Percentiles rank a stretch among this genome's conserved stretches.
These are phyloP conservation scores for Caligus rogercresseyi DNA, from an alignment of 1,140 invertebrate species.

Conservation along the genomic window DNA sequence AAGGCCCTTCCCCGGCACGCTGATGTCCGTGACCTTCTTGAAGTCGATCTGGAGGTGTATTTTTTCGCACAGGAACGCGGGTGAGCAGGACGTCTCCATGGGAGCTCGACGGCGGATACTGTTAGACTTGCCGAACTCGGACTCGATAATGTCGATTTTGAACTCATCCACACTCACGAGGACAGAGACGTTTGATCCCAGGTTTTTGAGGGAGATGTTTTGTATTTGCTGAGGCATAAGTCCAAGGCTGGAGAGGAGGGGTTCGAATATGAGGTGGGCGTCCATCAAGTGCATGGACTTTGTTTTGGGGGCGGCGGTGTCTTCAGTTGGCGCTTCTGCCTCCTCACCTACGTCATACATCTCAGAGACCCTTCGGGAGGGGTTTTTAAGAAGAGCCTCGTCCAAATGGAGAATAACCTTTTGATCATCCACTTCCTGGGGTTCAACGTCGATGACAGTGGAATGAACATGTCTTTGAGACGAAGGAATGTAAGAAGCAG, in stretches of 20 bases:
- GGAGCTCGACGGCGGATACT: not conserved
- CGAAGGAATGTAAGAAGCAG: no score
- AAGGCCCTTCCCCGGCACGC: constrained; percentile 47
- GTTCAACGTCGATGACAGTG: not conserved
- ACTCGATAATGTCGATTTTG: constrained; percentile 77
- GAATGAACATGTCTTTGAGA: not conserved
- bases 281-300: constrained; percentile 48
- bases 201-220: constrained; percentile 48
- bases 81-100: constrained; percentile 48
- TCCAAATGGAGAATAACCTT: not conserved
- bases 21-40: constrained; percentile 70
- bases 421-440: no score
- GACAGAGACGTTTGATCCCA: constrained; percentile 76
- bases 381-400: not conserved
- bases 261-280: constrained; percentile 81
- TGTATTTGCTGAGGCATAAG: constrained; percentile 71
- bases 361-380: not conserved
- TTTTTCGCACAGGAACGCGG: constrained; percentile 78
- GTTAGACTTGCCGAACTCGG: constrained; percentile 29
- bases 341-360: constrained; percentile 20
- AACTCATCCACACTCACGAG: constrained; percentile 65
- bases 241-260: constrained; percentile 57
- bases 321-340: constrained; percentile 14
- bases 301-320: constrained; percentile 26
- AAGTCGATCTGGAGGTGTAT: constrained; percentile 71